Evolutionary conservation across 2,888 invertebrate genomes (phyloP).

Genomic region (Zaprionus bogoriensis): DNA sequence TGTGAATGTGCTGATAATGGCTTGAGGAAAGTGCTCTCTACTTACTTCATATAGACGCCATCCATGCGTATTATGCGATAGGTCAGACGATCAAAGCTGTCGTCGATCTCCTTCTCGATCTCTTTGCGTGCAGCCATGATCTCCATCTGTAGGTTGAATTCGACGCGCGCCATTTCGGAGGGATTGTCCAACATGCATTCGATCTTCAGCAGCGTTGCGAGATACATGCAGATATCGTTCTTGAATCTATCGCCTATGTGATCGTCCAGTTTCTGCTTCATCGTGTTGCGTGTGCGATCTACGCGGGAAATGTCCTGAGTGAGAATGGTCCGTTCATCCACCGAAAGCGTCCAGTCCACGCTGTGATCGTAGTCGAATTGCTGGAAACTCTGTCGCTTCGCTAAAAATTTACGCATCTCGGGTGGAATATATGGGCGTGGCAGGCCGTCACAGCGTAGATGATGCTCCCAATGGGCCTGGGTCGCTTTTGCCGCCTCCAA

Average conservation of each 20-base stretch:
- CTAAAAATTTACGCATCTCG: constrained; percentile 67
- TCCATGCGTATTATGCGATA: constrained; percentile 73
- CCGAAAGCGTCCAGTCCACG: constrained; percentile 71
- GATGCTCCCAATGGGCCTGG: constrained; percentile 67
- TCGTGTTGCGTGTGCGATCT: constrained; percentile 53
- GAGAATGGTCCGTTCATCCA: constrained; percentile 73
- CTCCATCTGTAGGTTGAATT: constrained; percentile 16
- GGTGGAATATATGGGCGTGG: constrained; percentile 70
- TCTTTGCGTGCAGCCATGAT: constrained; percentile 45
- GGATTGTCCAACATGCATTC: constrained; percentile 54
- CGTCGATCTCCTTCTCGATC: constrained; percentile 54
- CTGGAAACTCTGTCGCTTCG: constrained; percentile 56
- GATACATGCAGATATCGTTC: constrained; percentile 47
- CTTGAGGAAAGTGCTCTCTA: neutral
- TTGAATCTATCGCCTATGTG: constrained; percentile 61
- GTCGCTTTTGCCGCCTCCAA: constrained; percentile 7
- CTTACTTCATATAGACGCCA: constrained; percentile 75
- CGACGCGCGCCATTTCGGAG: constrained; percentile 41
- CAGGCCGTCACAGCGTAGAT: constrained; percentile 69
- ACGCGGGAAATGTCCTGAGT: constrained; percentile 63
- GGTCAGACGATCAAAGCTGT: constrained; percentile 66
- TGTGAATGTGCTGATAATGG: neutral
- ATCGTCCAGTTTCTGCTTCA: constrained; percentile 32
- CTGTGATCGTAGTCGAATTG: constrained; percentile 31
- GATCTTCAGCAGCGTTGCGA: constrained; percentile 43